These are phyloP conservation scores for Actinia tenebrosa DNA, from an alignment of 64 coral and sea anemone species.

Conservation along the genomic window DNA sequence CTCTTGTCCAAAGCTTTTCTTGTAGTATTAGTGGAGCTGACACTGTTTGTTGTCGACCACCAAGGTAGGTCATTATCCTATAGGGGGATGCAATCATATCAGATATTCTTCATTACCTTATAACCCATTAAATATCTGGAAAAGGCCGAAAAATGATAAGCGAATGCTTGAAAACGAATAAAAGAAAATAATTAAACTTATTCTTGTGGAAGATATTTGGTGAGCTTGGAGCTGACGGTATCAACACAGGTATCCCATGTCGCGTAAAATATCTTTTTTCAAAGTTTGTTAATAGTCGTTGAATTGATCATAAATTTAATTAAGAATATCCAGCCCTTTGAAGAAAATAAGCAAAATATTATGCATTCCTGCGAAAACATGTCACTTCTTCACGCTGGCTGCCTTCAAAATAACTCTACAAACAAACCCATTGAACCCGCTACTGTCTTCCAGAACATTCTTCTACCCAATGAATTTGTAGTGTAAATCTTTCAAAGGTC, in stretches of 20 bases:
- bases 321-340: background rate
- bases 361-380: background rate
- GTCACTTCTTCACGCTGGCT: background rate
- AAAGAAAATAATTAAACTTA: no score
- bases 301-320: background rate
- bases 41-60: constrained; percentile 42
- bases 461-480: background rate
- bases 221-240: no score
- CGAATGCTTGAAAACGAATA: no score
- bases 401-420: background rate
- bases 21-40: constrained; percentile 41
- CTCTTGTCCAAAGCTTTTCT: constrained; percentile 25
- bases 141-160: no score
- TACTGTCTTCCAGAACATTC: background rate
- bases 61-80: constrained; percentile 28
- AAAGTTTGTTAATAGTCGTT: background rate
- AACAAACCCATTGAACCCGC: constrained; percentile 1
- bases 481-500: background rate
- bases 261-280: background rate
- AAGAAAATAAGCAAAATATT: background rate
- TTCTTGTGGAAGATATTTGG: no score
- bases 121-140: no score
- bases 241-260: background rate
- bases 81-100: background rate
- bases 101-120: background rate